Evolutionary conservation across 2,113 vertebrate genomes (phyloP), one percentile per base, ranked within the genome.

Genomic region (Sorex fumeus): DNA sequence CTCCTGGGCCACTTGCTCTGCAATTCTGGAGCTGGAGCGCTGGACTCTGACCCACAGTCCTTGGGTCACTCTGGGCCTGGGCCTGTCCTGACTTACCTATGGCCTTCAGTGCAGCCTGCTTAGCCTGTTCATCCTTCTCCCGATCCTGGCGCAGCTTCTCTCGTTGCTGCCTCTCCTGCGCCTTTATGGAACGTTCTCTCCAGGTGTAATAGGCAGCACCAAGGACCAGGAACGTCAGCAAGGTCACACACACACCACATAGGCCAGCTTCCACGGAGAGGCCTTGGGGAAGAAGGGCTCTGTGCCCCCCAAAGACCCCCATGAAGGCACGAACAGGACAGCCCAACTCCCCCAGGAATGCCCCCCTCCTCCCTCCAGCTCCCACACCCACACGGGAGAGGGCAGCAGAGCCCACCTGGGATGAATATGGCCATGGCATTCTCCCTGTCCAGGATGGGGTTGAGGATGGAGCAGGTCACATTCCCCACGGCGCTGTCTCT

Each of bases 81-180:
- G 16, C 15, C 60, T 32, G 2, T 6, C 36, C 34, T 10, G 43
- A 11, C 77, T 95, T 69, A 90, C 88, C 32, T 3, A 0, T 0
- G 0, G 2, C 36, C 45, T 27, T 25, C 62, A 18, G 43, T 0
- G 6, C 11, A 4, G 45, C 2, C 16, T 84, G 15, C 62, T 2
- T 86, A 28, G 0, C 3, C 53, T 1, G 1, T 27, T 0, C 1
- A 3, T n/a, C 15, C 18, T 60, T 0, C n/a, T 79, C 43, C 50
- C 79, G 70, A 1, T 0, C 0, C 19, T 0, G 0, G 2, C 0
- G 0, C 19, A 92, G 32, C 23, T 0, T 2, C 66, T n/a, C 0
- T 32, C 4, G 0, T 47, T 67, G 0, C 57, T 50, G 0, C 18
- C 2, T 1, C 23, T 2, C 6, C 66, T 0, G 2, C 34, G 13